Evolutionary conservation across 2,797 vertebrate genomes (phyloP), one percentile per base, ranked within the genome.

Genomic region (Aphelocoma californica): DNA sequence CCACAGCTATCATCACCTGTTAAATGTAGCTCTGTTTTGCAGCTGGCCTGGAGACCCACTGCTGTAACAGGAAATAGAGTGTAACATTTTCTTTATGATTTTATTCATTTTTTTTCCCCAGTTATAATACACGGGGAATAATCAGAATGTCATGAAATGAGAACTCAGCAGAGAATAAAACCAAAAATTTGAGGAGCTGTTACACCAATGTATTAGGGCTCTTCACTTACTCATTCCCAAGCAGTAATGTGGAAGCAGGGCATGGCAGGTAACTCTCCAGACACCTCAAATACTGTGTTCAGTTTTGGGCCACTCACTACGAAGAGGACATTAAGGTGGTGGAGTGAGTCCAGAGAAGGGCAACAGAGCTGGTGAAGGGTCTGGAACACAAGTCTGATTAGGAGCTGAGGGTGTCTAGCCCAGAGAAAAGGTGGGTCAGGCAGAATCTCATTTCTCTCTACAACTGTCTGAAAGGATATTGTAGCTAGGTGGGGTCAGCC

Each of bases 331-430:
- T 8, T 32, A 31, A 67, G 26, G 13, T 38, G 28, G 28, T 70
- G 16, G 24, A 60, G 6, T 0, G 0, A 14, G 18, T 51, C 40
- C 82, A 84, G 4, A 69, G 53, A n/a, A 31, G 11, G 5, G 14
- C 32, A 80, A 3, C 1, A 1, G 45, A 47, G 23, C 20, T 80
- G 54, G 5, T 34, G 42, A 32, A 23, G 36, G 16, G 24, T 25
- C 56, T 61, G 3, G 34, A 73, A 26, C 4, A 48, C 19, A 72
- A 51, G 12, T 23, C 9, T 34, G 4, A 34, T 20, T 24, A 72
- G 11, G 14, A 86, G 4, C 13, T 67, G 66, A 9, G 4, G 5
- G 12, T 69, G 20, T 70, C 53, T 10, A 14, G 13, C 3, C 15
- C 17, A 7, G 25, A 60, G 51, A 6, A 28, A 11, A 54, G 40